Base-by-base conservation (phyloP, 2,888 invertebrate species). In the Brachyopa scutellaris region DNA sequence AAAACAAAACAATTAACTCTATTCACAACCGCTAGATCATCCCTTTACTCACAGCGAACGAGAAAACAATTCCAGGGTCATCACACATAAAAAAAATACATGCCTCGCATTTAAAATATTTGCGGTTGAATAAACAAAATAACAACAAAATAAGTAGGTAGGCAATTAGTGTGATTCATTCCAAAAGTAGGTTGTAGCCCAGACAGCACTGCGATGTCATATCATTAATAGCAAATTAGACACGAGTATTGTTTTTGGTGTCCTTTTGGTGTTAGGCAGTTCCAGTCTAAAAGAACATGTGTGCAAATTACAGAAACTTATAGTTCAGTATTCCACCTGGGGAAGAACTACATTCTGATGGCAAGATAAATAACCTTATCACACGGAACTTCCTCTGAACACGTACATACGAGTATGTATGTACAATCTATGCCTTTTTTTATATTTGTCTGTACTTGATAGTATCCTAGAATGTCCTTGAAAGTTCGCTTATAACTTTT, bases 41-140 rank as follows among this genome's bases (percentile, higher is more conserved):
- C 40, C 29, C 55, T 9, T 13, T 8, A 38, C 23, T 70, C 38
- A 45, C 51, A 61, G n/a, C 29, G 45, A 53, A 36, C 47, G 42
- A 13, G 29, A 57, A 69, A 61, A 55, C 26, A 69, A 76, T 61
- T 47, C 1, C 45, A 77, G 70, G 29, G 61, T 47, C 51, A 61
- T 26, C 31, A 26, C 36, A 31, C 53, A 29, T 11, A 13, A 36
- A 42, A 53, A 26, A 13, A 9, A 31, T 59, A 45, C 42, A 8
- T 33, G 47, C 40, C 17, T 21, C 51, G 9, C 31, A 53, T 19
- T 13, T 7, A 15, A 29, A 21, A 17, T 19, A 38, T 21, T 36
- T 51, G 51, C 51, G 57, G 57, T 59, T 38, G 5, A 21, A 38
- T 29, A 36, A 0, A 13, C 9, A 8, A 17, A 17, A 21, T 7